phyloP scores from a whole-genome alignment of 2,797 vertebrate species.

The Cercopithecus neglectus region DNA sequence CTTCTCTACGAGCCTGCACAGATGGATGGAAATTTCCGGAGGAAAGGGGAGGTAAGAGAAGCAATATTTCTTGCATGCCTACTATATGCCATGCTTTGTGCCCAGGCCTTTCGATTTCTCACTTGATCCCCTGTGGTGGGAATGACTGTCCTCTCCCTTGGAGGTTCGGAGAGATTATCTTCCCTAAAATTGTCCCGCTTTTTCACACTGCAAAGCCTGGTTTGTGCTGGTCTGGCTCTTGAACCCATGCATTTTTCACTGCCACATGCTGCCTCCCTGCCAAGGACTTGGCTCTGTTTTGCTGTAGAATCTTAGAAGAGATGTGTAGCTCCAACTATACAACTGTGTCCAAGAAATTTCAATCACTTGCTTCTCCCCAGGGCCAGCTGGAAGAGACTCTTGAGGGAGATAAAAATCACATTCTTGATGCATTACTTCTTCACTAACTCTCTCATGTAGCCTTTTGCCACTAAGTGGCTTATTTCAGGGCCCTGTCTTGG shows the following conservation, averaged over 20 bases:
- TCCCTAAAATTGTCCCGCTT: neutral
- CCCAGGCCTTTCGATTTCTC: neutral
- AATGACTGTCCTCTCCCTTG: neutral
- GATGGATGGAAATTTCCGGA: neutral
- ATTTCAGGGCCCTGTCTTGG: neutral
- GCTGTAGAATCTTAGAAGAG: constrained; percentile 21
- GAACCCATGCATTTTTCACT: neutral
- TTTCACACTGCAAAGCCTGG: neutral
- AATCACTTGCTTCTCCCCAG: neutral
- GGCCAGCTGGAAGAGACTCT: neutral
- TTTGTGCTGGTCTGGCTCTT: neutral
- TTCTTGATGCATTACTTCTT: neutral
- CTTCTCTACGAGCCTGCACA: neutral
- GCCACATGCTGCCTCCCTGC: neutral
- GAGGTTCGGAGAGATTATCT: neutral
- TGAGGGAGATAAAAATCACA: constrained; percentile 42
- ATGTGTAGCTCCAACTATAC: neutral
- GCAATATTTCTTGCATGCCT: neutral
- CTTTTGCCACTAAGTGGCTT: neutral
- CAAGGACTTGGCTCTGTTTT: neutral
- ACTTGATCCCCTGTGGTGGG: neutral
- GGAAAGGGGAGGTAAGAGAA: neutral
- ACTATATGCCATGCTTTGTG: neutral
- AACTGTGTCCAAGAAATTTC: neutral
- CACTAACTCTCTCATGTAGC: neutral